Evolutionary conservation across 1,140 invertebrate species (phyloP).

Genomic region (Panagrolaimus sp.): DNA sequence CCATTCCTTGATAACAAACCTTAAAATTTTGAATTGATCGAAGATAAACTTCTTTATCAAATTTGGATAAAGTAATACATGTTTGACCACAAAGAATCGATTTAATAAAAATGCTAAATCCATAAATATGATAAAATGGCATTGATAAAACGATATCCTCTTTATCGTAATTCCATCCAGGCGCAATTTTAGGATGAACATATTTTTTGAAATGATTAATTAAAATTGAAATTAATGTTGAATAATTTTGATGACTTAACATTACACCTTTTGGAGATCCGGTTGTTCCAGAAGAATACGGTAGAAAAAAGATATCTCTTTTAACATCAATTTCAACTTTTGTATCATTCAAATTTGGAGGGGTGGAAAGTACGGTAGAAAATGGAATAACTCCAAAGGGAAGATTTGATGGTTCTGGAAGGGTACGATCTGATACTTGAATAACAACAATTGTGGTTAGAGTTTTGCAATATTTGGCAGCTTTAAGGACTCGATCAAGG

Average conservation of each 20-base stretch:
- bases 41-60: neutral
- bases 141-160: neutral
- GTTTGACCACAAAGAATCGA: neutral
- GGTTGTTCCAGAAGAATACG: neutral
- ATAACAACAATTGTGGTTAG: neutral
- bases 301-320: neutral
- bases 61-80: neutral
- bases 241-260: neutral
- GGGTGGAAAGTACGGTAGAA: neutral
- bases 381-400: neutral
- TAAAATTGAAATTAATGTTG: neutral
- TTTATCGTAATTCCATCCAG: neutral
- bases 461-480: neutral
- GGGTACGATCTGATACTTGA: neutral
- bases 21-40: neutral
- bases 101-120: neutral
- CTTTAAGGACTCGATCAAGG: slow-evolving; percentile 60
- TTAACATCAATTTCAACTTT: neutral
- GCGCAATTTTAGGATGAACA: neutral
- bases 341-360: neutral
- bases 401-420: neutral
- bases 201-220: neutral
- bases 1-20: slow-evolving; percentile 54
- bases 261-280: slow-evolving; percentile 1
- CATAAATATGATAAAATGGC: neutral